Evolutionary conservation across 2,888 invertebrate species (phyloP).

Genomic region (Bibio marci): DNA sequence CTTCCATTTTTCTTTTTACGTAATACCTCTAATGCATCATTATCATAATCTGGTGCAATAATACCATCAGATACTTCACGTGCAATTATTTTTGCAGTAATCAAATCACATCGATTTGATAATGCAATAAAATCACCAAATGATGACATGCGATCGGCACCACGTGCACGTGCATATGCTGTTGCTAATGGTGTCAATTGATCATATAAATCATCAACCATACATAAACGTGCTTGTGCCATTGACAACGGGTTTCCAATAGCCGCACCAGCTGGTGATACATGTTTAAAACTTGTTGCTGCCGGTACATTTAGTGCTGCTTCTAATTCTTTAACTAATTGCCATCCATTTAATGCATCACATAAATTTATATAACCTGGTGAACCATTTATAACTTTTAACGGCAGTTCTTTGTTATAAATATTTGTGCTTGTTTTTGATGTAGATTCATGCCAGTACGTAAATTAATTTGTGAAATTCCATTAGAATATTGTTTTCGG

Average conservation of each 20-base stretch:
- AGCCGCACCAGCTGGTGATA: conserved; percentile 95
- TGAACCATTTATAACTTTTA: conserved; percentile 80
- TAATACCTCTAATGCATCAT: conserved; percentile 67
- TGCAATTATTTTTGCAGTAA: conserved; percentile 84
- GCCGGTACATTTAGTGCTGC: conserved; percentile 68
- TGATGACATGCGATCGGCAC: conserved; percentile 97
- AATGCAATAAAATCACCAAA: conserved; percentile 96
- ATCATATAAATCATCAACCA: conserved; percentile 71
- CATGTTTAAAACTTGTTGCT: conserved; percentile 95
- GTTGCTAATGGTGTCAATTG: conserved; percentile 64
- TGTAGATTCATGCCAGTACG: conserved; percentile 98
- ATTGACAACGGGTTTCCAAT: conserved; percentile 63
- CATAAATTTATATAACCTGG: conserved; percentile 96
- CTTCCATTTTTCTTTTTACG: conserved; percentile 89
- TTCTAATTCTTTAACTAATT: conserved; percentile 79
- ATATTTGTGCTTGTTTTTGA: conserved; percentile 89
- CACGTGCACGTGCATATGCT: conserved; percentile 91
- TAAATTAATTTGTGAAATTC: conserved; percentile 62
- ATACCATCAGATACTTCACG: conserved; percentile 96
- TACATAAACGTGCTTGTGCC: conserved; percentile 74
- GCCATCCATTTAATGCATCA: conserved; percentile 95
- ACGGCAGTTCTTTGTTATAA: conserved; percentile 61
- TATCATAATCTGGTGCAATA: conserved; percentile 80
- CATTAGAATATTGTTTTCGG: conserved; percentile 70
- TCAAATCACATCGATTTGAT: conserved; percentile 76